These are phyloP conservation scores for Chydorus sphaericus DNA, from an alignment of 2,888 invertebrate genomes.

Conservation along the genomic window DNA sequence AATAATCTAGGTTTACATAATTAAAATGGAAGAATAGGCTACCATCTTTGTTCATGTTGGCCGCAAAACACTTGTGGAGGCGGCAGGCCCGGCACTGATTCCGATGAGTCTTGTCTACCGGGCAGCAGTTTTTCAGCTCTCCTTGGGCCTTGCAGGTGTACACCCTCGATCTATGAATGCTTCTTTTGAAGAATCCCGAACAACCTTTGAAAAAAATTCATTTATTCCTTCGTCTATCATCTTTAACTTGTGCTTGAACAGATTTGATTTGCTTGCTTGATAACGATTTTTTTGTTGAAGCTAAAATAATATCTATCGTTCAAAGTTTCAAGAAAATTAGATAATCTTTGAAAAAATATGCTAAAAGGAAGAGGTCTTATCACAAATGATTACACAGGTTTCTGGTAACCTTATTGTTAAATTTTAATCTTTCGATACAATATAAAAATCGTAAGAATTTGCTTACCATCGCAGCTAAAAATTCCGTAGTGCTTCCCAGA, in stretches of 20 bases:
- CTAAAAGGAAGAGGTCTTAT: too few species aligned
- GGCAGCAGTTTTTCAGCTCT: constrained; percentile 79
- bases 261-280: too few species aligned
- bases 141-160: constrained; percentile 95
- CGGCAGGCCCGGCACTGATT: constrained; percentile 95
- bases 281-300: too few species aligned
- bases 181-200: constrained; percentile 90
- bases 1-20: not conserved
- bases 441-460: too few species aligned
- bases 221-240: not conserved
- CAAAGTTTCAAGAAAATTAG: too few species aligned
- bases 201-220: constrained; percentile 46
- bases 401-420: too few species aligned
- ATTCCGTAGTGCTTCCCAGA: constrained; percentile 99
- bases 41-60: constrained; percentile 98
- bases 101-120: constrained; percentile 90
- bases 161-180: constrained; percentile 86
- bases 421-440: too few species aligned
- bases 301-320: too few species aligned
- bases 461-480: constrained; percentile 93
- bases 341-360: too few species aligned
- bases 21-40: constrained; percentile 33
- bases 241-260: too few species aligned
- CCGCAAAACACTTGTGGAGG: constrained; percentile 86
- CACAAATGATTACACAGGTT: too few species aligned